Evolutionary conservation across 2,888 invertebrate species (phyloP).

Genomic region (Temnothorax ravouxi): DNA sequence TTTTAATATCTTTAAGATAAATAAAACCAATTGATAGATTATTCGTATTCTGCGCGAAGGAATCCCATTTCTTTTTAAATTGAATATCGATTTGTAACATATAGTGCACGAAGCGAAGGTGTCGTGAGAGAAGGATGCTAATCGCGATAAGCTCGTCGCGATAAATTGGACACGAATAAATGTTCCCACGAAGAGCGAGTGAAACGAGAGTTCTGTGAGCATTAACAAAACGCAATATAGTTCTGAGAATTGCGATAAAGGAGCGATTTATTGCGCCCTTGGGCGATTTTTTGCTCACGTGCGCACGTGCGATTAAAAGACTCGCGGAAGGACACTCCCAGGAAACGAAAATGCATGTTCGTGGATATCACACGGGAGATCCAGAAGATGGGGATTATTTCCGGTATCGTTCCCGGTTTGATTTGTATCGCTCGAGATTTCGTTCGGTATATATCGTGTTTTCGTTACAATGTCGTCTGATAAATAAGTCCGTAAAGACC

Average conservation of each 20-base stretch:
- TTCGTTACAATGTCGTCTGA: background rate
- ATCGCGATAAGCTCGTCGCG: conserved; percentile 40
- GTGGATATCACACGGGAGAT: background rate
- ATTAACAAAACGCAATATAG: conserved; percentile 17
- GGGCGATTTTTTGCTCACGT: conserved; percentile 12
- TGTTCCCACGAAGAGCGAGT: conserved; percentile 10
- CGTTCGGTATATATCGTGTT: background rate
- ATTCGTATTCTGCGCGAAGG: background rate
- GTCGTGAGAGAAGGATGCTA: conserved; percentile 28
- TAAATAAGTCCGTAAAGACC: background rate
- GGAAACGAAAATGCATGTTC: background rate
- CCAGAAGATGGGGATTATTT: background rate
- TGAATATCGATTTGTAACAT: conserved; percentile 35
- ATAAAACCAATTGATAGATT: conserved; percentile 13
- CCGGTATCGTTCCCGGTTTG: background rate
- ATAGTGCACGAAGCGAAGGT: background rate
- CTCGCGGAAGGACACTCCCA: background rate
- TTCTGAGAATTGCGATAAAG: conserved; percentile 33
- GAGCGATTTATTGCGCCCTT: conserved; percentile 31
- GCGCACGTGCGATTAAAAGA: conserved; percentile 27
- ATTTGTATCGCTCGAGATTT: conserved; percentile 12
- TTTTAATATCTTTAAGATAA: background rate
- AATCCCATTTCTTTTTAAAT: conserved; percentile 17
- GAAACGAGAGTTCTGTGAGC: background rate
- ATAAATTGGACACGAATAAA: conserved; percentile 48